Base-by-base conservation (phyloP, 2,888 invertebrate genomes). In the Aspidiotus destructor region DNA sequence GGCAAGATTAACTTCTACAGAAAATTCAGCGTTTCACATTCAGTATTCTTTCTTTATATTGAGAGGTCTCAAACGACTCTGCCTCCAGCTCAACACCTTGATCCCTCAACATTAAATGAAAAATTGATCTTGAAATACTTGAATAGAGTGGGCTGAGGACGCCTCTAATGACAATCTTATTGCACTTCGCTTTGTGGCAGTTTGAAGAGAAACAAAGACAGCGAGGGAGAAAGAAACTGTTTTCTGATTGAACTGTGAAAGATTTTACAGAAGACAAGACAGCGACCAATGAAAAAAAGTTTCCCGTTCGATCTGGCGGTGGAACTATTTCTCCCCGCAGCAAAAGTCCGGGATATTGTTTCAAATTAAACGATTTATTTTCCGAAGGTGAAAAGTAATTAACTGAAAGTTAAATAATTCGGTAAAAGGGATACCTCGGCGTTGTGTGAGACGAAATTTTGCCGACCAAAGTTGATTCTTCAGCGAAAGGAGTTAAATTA, bases 351-450 rank as follows among this genome's bases (percentile, higher is more conserved):
- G 40, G 52, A 58, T 67, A 67, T 67, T 58, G 67, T 67, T 67
- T 60, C 60, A 67, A 67, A 67, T 67, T 58, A 67, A 67, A 67
- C 67, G 67, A 67, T 67, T 67, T 48, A 67, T 67, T 67, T 67
- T 44, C 67, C 60, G 67, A 58, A 67, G 58, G 67, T 52, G 67
- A 67, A 67, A 67, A 67, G 67, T 58, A 67, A 67, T 67, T 67
- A 67, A 67, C 67, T 67, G 48, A 67, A 67, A 67, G 67, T 67
- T 67, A 67, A 67, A 67, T 67, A 67, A 67, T 67, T 67, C 58
- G 67, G 58, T 48, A 58, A 67, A 67, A 58, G 58, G 44, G 42
- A 48, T 57, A 58, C 16, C 28, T 28, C 28, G 28, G 5, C 28
- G 58, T 58, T 8, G 1, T 3, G 10, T 13, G 55, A 55, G 55